These are phyloP conservation scores for Heliconius melpomene DNA, from an alignment of 1,140 invertebrate species.

Conservation along the genomic window DNA sequence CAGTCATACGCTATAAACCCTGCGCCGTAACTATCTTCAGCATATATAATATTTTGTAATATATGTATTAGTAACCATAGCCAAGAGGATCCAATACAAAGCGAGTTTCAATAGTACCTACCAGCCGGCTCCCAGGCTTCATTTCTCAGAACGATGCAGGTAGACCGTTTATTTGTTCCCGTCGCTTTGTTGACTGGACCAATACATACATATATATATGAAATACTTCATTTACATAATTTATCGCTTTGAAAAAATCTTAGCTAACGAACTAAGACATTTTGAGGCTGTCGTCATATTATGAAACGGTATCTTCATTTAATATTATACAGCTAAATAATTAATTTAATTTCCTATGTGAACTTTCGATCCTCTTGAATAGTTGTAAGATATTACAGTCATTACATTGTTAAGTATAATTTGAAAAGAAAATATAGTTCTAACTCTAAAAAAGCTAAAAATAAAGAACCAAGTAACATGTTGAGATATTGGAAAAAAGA, in stretches of 20 bases:
- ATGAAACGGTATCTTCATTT: no score
- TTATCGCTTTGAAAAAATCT: background rate
- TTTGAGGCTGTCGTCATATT: background rate
- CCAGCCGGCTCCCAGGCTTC: background rate
- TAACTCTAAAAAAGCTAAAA: background rate
- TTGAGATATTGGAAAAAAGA: background rate
- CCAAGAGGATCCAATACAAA: slow-evolving; percentile 15
- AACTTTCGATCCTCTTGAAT: no score
- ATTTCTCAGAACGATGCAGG: slow-evolving; percentile 45
- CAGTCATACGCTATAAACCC: no score
- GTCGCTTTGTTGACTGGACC: slow-evolving; percentile 32
- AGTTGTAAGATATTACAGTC: no score
- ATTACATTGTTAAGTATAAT: no score
- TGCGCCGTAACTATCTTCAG: no score
- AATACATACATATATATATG: background rate
- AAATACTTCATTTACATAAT: slow-evolving; percentile 25
- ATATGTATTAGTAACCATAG: background rate
- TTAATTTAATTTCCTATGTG: no score
- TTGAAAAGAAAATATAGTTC: no score
- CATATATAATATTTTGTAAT: background rate
- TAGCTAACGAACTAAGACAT: no score
- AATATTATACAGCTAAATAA: no score
- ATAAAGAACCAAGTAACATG: background rate
- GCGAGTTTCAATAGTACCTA: slow-evolving; percentile 36
- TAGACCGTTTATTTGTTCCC: slow-evolving; percentile 37